These are phyloP conservation scores for Semnornis frantzii DNA, from an alignment of 2,113 vertebrate species.

Conservation along the genomic window DNA sequence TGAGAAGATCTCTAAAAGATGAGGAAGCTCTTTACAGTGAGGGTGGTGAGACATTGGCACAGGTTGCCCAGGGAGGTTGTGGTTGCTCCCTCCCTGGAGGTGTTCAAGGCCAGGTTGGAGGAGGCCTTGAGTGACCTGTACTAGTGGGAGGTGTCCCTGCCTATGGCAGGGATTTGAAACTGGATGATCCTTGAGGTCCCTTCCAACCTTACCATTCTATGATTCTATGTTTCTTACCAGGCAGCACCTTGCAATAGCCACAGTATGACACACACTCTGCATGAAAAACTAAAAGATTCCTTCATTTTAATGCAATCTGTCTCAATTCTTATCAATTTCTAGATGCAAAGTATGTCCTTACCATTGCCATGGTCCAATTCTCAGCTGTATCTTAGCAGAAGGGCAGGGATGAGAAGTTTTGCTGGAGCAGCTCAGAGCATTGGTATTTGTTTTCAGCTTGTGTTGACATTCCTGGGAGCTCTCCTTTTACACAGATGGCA, in stretches of 20 bases:
- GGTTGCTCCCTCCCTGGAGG: too few species aligned
- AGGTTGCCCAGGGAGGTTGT: too few species aligned
- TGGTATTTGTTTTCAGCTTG: not conserved
- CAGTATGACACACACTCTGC: not conserved
- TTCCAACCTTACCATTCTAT: too few species aligned
- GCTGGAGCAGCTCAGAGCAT: not conserved
- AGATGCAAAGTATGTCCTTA: not conserved
- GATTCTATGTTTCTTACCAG: not conserved
- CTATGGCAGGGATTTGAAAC: too few species aligned
- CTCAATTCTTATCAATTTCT: not conserved
- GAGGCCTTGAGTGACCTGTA: too few species aligned
- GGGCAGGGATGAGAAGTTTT: slow-evolving; percentile 17
- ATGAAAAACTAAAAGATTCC: not conserved
- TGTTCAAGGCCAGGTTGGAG: too few species aligned
- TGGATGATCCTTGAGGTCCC: too few species aligned
- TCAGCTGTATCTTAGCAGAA: not conserved
- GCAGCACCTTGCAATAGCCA: not conserved
- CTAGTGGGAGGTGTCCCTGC: too few species aligned
- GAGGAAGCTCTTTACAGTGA: too few species aligned
- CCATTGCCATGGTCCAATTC: not conserved
- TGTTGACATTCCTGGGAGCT: slow-evolving; percentile 56
- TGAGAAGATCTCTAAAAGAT: not conserved
- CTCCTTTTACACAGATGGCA: slow-evolving; percentile 66
- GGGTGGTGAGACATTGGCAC: too few species aligned
- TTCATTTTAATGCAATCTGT: not conserved